Conservation (phyloP, 2,888 invertebrate genomes). For the Polydesmus complanatus region DNA sequence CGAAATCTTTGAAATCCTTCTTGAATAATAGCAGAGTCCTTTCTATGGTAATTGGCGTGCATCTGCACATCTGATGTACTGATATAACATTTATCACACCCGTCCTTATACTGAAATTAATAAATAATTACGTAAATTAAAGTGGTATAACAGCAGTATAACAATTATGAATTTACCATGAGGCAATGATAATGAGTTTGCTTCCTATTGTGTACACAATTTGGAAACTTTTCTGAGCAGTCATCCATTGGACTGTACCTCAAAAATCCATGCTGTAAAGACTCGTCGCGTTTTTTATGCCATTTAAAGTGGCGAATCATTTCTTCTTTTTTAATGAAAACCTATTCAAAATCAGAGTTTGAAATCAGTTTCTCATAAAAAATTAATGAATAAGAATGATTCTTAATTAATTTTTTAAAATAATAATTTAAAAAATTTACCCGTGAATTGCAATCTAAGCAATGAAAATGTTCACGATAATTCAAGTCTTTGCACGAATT, state of each 20-base stretch:
- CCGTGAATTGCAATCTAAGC: slow-evolving; percentile 59
- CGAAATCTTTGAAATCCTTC: slow-evolving; percentile 94
- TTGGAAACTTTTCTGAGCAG: slow-evolving; percentile 67
- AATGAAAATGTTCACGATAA: slow-evolving; percentile 91
- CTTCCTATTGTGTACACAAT: slow-evolving; percentile 79
- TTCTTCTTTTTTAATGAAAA: slow-evolving; percentile 96
- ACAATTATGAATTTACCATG: slow-evolving; percentile 42
- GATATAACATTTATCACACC: slow-evolving; percentile 75
- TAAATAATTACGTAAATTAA: slow-evolving; percentile 9
- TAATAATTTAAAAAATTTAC: slow-evolving; percentile 20
- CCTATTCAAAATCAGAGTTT: slow-evolving; percentile 31
- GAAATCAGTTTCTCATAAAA: too few relatives aligned
- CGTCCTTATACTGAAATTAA: slow-evolving; percentile 31
- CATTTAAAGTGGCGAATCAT: slow-evolving; percentile 98
- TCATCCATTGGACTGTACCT: slow-evolving; percentile 90
- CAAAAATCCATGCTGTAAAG: slow-evolving; percentile 86
- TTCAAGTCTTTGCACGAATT: slow-evolving; percentile 75
- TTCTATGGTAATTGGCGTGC: slow-evolving; percentile 97
- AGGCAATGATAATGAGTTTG: slow-evolving; percentile 97
- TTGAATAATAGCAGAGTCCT: slow-evolving; percentile 92
- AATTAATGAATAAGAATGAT: neutral
- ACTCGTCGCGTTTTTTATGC: slow-evolving; percentile 97
- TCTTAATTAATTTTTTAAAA: neutral
- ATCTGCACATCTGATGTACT: slow-evolving; percentile 98
- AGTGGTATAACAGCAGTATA: too few relatives aligned